A percentile compares a stretch with the other conserved stretches of the same genome.
These are phyloP conservation scores for Lepus europaeus DNA, from an alignment of 2,113 vertebrate species.

Conservation along the genomic window DNA sequence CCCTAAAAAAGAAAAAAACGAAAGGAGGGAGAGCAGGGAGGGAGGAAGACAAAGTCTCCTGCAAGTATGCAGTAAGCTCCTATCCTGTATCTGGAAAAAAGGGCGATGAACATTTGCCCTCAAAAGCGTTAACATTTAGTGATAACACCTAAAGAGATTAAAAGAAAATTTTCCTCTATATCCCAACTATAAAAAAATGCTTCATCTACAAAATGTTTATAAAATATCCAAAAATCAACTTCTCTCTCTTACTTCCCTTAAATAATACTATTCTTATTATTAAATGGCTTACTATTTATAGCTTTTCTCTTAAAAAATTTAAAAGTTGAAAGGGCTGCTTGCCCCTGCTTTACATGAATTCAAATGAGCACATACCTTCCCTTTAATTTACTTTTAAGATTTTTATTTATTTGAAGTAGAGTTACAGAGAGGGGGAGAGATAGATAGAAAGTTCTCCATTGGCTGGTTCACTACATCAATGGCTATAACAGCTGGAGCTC, in stretches of 20 bases:
- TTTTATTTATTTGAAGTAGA: too few relatives aligned
- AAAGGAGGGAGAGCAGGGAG: background rate
- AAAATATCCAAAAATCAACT: background rate
- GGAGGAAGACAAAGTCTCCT: background rate
- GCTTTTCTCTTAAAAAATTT: conserved; percentile 47
- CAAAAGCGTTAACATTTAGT: background rate
- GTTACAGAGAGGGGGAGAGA: too few relatives aligned
- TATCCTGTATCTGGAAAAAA: background rate
- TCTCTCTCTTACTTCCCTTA: background rate
- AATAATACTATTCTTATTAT: conserved; percentile 4
- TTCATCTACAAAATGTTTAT: background rate
- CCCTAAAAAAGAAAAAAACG: background rate
- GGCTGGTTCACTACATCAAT: too few relatives aligned
- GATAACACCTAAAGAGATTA: background rate
- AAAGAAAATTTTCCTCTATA: background rate
- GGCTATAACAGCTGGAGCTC: too few relatives aligned
- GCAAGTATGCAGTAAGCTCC: background rate
- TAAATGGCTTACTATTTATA: background rate
- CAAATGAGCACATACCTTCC: background rate
- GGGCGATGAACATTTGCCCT: background rate
- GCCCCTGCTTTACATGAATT: conserved; percentile 13
- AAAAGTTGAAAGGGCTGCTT: background rate
- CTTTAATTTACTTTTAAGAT: background rate
- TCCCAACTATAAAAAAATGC: background rate
- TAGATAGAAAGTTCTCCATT: too few relatives aligned